phyloP scores from a whole-genome alignment of 2,797 vertebrate species.

The Acrocephalus scirpaceus region DNA sequence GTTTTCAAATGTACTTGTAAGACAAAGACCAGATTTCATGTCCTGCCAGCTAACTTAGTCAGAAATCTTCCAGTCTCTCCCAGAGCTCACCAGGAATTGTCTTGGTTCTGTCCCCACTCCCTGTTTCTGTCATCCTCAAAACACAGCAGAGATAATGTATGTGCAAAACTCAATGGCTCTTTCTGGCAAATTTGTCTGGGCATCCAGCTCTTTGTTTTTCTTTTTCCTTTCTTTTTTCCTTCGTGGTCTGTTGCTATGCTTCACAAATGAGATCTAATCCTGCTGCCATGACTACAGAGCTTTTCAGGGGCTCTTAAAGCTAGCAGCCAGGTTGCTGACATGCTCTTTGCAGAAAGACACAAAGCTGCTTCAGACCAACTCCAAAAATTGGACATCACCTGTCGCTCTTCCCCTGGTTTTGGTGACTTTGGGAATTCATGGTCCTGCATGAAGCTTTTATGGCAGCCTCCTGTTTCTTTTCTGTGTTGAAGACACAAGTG shows the following conservation, averaged over 20 bases:
- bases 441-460: background rate
- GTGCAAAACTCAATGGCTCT: conserved; percentile 11
- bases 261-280: conserved; percentile 59
- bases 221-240: background rate
- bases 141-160: background rate
- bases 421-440: background rate
- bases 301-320: conserved; percentile 57
- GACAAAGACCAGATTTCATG: background rate
- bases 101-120: background rate
- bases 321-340: conserved; percentile 48
- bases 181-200: conserved; percentile 42
- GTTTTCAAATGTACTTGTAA: background rate
- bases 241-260: conserved; percentile 43
- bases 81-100: background rate
- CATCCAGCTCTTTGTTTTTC: conserved; percentile 46
- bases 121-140: conserved; percentile 6
- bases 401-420: background rate
- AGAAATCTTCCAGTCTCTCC: background rate
- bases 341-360: conserved; percentile 22
- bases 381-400: background rate
- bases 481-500: background rate
- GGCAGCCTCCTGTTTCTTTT: background rate
- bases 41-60: background rate
- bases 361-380: background rate
- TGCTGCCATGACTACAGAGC: conserved; percentile 65